phyloP scores from a whole-genome alignment of 2,888 invertebrate species.

The Cremastobaeus sp. region DNA sequence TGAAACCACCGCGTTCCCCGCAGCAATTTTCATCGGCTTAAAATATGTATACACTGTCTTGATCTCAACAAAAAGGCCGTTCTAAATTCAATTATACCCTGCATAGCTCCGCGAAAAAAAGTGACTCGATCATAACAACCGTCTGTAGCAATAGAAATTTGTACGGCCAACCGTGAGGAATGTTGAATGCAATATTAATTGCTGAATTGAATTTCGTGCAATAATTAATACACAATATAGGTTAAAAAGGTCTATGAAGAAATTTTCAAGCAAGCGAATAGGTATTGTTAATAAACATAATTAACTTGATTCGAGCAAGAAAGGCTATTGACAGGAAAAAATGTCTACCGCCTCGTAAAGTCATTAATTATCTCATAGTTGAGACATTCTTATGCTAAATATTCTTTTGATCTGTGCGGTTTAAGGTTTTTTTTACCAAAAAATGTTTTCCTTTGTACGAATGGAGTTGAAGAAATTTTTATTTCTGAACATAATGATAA shows the following conservation, averaged over 20 bases:
- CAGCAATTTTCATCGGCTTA: constrained; percentile 30
- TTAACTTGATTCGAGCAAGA: constrained; percentile 30
- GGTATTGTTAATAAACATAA: constrained; percentile 21
- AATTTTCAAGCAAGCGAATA: constrained; percentile 9
- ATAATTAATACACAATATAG: constrained; percentile 41
- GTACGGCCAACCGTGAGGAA: constrained; percentile 18
- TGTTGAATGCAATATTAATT: constrained; percentile 39
- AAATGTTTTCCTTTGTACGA: too few relatives aligned
- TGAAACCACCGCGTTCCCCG: too few relatives aligned
- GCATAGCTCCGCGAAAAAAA: constrained; percentile 34
- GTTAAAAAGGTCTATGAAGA: constrained; percentile 21
- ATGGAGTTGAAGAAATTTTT: too few relatives aligned
- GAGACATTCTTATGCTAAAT: too few relatives aligned
- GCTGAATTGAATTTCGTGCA: constrained; percentile 35
- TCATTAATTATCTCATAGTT: too few relatives aligned
- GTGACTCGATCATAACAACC: too few relatives aligned
- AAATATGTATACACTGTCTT: too few relatives aligned
- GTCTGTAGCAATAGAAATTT: constrained; percentile 33
- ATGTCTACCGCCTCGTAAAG: not conserved
- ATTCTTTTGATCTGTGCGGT: too few relatives aligned
- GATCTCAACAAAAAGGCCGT: constrained; percentile 49
- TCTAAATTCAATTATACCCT: constrained; percentile 40
- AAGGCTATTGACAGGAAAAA: constrained; percentile 9
- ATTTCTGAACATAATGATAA: too few relatives aligned
- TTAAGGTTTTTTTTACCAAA: too few relatives aligned